Evolutionary conservation across 2,888 invertebrate genomes (phyloP), one percentile per base, ranked within the genome.

Genomic region (Drosophila koepferae): DNA sequence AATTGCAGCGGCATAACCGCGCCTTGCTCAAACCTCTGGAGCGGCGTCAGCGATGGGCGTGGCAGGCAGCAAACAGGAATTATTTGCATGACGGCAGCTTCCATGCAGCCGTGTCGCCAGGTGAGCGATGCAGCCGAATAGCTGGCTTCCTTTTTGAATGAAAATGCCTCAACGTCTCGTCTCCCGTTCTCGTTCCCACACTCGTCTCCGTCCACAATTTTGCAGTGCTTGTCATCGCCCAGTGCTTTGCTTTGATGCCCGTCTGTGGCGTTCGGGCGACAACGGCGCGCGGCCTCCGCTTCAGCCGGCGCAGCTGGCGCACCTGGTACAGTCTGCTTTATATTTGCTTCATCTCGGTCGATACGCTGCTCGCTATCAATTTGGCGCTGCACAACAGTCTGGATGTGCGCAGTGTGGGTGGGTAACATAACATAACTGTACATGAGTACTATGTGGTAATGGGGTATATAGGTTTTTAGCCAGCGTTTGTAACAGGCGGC

Each of bases 181-280:
- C n/a, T 23, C 23, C 23, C 8, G 2, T 16, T 2, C 2, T 10
- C 14, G 0, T 20, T 18, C 14, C 2, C 10, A 8, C 2, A 3
- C 14, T 10, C 20, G 2, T 10, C 6, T 1, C 2, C 14, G 1
- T 16, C 16, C 34, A 14, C 12, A 23, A 6, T 44, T 16, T 48
- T 28, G 3, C 49, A 89, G 92, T 92, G 51, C 76, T 92, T 16
- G 80, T 87, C 41, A 77, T 92, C 66, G 92, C 92, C 3, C 92
- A 92, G 59, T 88, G 87, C 44, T 93, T 92, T 44, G 85, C 91
- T 28, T 54, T 91, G 18, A 92, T 92, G 92, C 93, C 92, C 3
- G 91, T 92, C 14, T 76, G 84, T 38, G 93, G 93, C 0, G 81
- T 92, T 9, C 74, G 72, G 3, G 76, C 78, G 4, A 65, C 73